Percentiles rank a stretch among this genome's conserved stretches.
These are phyloP conservation scores for Harmothoe impar DNA, from an alignment of 2,888 invertebrate genomes.

Conservation along the genomic window DNA sequence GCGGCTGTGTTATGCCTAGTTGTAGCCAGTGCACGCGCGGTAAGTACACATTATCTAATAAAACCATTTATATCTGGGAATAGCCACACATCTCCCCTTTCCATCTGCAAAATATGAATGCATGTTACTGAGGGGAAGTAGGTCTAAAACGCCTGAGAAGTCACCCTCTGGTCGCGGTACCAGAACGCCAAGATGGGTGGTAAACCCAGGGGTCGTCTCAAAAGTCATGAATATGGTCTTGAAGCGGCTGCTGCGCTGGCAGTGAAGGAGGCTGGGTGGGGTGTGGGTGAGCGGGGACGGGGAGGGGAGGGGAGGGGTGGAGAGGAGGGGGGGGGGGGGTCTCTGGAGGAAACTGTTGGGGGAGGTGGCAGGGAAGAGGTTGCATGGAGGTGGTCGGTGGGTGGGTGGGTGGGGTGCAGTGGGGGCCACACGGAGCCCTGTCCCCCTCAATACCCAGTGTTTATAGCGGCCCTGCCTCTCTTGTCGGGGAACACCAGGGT, in stretches of 20 bases:
- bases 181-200: background rate
- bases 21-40: slow-evolving; percentile 11
- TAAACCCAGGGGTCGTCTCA: slow-evolving; percentile 45
- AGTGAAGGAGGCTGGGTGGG: background rate
- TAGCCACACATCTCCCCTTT: background rate
- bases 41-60: background rate
- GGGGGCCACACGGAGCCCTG: background rate
- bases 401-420: background rate
- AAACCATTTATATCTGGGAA: background rate
- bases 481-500: background rate
- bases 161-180: background rate
- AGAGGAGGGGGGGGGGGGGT: slow-evolving; percentile 28
- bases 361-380: background rate
- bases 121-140: background rate
- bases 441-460: slow-evolving; percentile 9
- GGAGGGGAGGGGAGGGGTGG: background rate
- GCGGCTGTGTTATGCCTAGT: slow-evolving; percentile 6
- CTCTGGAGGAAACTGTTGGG: background rate
- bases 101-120: background rate
- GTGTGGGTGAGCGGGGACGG: slow-evolving; percentile 3
- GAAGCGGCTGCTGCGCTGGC: too few species aligned
- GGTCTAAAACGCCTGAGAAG: slow-evolving; percentile 29
- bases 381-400: background rate
- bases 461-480: background rate
- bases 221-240: slow-evolving; percentile 35